Conservation (phyloP, 2,888 invertebrate genomes). For the Neoitamus cyanurus region DNA sequence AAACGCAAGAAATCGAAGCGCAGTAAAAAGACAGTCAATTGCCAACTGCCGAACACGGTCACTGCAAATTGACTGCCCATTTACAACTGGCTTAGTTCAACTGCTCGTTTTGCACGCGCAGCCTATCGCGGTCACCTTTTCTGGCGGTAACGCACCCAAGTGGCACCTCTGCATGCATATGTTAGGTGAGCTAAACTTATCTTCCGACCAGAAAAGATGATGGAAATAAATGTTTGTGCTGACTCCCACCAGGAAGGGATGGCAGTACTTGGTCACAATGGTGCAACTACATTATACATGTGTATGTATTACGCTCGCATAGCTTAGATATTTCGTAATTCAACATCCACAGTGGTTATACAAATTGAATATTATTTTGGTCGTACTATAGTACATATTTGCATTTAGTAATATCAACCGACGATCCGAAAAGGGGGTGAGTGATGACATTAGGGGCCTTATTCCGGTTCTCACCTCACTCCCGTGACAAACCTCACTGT, state of each 20-base stretch:
- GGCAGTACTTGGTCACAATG: no score
- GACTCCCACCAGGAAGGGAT: neutral
- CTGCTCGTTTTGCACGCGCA: neutral
- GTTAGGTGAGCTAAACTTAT: neutral
- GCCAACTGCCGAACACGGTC: constrained; percentile 47
- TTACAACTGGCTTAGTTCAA: constrained; percentile 21
- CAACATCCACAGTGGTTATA: no score
- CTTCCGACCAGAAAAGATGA: neutral
- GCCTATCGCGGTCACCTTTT: constrained; percentile 15
- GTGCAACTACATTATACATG: no score
- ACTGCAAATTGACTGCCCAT: constrained; percentile 51
- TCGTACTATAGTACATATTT: no score
- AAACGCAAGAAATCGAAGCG: constrained; percentile 2
- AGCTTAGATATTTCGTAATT: no score
- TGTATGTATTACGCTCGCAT: no score
- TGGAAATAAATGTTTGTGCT: neutral
- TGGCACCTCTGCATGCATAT: neutral
- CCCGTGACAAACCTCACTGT: no score
- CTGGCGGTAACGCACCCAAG: neutral
- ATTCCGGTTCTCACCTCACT: no score
- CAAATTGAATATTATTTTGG: no score
- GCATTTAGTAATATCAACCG: no score
- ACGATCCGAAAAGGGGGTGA: no score
- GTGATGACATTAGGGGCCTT: no score
- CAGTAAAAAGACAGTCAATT: constrained; percentile 30